Base-by-base conservation (phyloP, 2,797 vertebrate genomes). In the Gobionotothen gibberifrons region DNA sequence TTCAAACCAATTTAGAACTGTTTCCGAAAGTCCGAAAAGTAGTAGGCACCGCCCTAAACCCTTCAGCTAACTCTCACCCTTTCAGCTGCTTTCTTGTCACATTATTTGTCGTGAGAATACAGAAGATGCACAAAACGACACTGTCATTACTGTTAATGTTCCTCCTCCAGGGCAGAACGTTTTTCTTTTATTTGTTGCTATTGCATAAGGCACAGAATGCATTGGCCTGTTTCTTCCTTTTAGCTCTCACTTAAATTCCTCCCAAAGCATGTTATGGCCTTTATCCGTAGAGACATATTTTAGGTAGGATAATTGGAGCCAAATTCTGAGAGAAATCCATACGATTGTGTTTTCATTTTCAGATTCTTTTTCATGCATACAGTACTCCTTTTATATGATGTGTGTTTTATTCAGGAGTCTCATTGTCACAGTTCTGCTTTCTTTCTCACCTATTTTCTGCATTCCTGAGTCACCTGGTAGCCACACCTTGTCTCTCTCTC, bases 121-220 rank as follows among this genome's bases (percentile, higher is more conserved):
- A 44, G 26, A 65, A 49, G 19, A 5, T 22, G 9, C 54, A 39
- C 0, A 40, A 49, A 72, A 58, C 52, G 53, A 62, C 32, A 2
- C 21, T 46, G 16, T 78, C 49, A 32, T 71, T 46, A 21, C 32
- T 43, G 17, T 39, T 53, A 43, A 14, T 66, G 60, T 66, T 39
- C n/a, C 0, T 2, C 48, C 60, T 69, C 19, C 9, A 60, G 11
- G 65, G 83, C 67, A 67, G 7, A 68, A 76, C 21, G 1, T 56
- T n/a, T 8, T 69, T 49, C 54, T 74, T 67, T 52, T 16, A 12
- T n/a, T 21, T 68, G 69, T 57, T 62, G 47, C 46, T 59, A 8
- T 74, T 72, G 51, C 56, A 42, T 29, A 49, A 63, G 14, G 4
- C n/a, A 12, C 46, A 39, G 22, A 63, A 15, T 14, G 46, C 42